A percentile compares a stretch with the other conserved stretches of the same genome.
Conservation (phyloP, 2,888 invertebrate genomes). For the Chloroclystis v-ata region DNA sequence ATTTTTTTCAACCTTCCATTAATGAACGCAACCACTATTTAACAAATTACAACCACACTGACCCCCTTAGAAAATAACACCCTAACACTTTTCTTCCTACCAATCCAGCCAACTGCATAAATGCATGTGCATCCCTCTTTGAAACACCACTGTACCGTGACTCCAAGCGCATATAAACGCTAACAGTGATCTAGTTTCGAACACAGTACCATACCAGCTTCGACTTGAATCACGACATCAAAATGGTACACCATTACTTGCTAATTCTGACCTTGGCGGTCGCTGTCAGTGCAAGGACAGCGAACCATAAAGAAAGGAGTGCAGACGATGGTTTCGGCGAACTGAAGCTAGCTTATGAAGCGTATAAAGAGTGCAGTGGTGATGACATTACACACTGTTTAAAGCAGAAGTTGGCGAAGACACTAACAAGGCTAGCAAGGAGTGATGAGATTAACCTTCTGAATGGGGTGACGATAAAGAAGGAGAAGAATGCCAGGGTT, state of each 20-base stretch:
- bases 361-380: slow-evolving; percentile 88
- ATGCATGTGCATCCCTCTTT: slow-evolving; percentile 73
- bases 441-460: slow-evolving; percentile 82
- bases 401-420: slow-evolving; percentile 87
- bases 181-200: slow-evolving; percentile 59
- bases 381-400: slow-evolving; percentile 84
- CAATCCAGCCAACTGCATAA: slow-evolving; percentile 55
- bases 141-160: slow-evolving; percentile 68
- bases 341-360: slow-evolving; percentile 84
- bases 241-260: slow-evolving; percentile 79
- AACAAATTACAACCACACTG: neutral
- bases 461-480: slow-evolving; percentile 87
- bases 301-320: slow-evolving; percentile 68
- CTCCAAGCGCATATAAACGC: slow-evolving; percentile 74
- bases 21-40: neutral
- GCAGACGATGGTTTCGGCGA: slow-evolving; percentile 80
- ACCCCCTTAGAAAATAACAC: slow-evolving; percentile 2
- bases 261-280: slow-evolving; percentile 76
- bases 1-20: neutral
- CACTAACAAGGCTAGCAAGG: slow-evolving; percentile 85
- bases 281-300: slow-evolving; percentile 73
- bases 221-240: slow-evolving; percentile 63
- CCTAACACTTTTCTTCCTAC: slow-evolving; percentile 33
- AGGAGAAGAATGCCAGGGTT: slow-evolving; percentile 75
- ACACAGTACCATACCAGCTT: slow-evolving; percentile 51